Conservation (phyloP, 2,113 vertebrate genomes). For the Etia nguti region DNA sequence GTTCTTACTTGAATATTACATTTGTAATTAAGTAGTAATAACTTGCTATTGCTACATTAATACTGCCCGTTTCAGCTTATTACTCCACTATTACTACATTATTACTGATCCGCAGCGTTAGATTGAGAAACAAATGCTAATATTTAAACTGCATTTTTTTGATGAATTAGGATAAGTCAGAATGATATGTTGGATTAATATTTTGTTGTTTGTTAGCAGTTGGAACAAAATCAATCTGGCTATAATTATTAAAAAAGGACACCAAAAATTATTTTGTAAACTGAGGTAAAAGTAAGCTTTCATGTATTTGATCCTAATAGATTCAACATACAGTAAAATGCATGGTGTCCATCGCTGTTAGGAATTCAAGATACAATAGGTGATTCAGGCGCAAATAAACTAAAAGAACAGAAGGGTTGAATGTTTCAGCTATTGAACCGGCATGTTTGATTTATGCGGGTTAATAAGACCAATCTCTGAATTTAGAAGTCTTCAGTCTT, state of each 20-base stretch:
- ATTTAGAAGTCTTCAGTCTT: background rate
- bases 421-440: background rate
- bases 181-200: background rate
- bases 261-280: background rate
- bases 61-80: background rate
- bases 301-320: background rate
- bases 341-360: background rate
- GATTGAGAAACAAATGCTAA: background rate
- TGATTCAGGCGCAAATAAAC: background rate
- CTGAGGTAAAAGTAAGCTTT: background rate
- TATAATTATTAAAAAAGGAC: fast-evolving
- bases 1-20: background rate
- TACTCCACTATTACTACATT: background rate
- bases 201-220: background rate
- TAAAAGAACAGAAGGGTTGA: fast-evolving
- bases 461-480: background rate
- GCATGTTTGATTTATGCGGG: background rate
- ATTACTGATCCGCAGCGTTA: background rate
- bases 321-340: background rate
- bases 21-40: background rate
- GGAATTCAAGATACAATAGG: background rate
- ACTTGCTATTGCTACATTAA: fast-evolving
- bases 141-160: background rate
- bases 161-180: background rate
- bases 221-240: background rate